phyloP scores from a whole-genome alignment of 2,797 vertebrate species.

The Sebastes jordani region DNA sequence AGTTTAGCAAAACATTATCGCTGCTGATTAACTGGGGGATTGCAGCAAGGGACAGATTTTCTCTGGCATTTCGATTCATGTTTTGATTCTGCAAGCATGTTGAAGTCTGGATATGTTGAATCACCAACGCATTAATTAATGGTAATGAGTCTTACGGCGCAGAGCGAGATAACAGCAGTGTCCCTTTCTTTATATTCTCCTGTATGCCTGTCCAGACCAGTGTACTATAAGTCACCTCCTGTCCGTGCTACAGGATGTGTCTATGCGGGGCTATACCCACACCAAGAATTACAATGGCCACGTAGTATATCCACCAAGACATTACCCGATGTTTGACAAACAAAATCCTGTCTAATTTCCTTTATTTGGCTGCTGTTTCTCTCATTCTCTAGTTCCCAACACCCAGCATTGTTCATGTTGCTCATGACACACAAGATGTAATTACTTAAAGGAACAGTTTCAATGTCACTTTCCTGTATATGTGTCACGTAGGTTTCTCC shows the following conservation, averaged over 20 bases:
- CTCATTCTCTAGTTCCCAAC: not conserved
- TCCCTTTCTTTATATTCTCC: conserved; percentile 19
- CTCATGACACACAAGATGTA: not conserved
- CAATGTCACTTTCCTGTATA: too few species aligned
- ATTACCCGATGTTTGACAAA: not conserved
- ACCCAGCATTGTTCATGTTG: not conserved
- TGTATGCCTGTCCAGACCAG: not conserved
- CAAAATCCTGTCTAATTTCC: not conserved
- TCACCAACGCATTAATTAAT: conserved; percentile 48
- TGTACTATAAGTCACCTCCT: not conserved
- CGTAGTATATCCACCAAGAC: not conserved
- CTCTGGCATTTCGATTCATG: conserved; percentile 51
- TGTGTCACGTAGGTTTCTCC: too few species aligned
- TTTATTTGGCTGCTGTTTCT: conserved; percentile 18
- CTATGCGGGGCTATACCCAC: not conserved
- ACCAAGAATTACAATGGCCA: not conserved
- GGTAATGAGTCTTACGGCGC: conserved; percentile 49
- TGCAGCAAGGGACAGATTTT: conserved; percentile 48
- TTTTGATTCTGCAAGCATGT: conserved; percentile 62
- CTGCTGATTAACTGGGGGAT: conserved; percentile 57
- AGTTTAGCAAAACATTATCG: conserved; percentile 69
- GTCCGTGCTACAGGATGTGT: not conserved
- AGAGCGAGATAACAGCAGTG: conserved; percentile 36
- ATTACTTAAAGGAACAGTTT: conserved; percentile 2
- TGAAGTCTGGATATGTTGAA: conserved; percentile 40